Evolutionary conservation across 2,888 invertebrate genomes (phyloP), one percentile per base, ranked within the genome.

Genomic region (Brachyopa scutellaris): DNA sequence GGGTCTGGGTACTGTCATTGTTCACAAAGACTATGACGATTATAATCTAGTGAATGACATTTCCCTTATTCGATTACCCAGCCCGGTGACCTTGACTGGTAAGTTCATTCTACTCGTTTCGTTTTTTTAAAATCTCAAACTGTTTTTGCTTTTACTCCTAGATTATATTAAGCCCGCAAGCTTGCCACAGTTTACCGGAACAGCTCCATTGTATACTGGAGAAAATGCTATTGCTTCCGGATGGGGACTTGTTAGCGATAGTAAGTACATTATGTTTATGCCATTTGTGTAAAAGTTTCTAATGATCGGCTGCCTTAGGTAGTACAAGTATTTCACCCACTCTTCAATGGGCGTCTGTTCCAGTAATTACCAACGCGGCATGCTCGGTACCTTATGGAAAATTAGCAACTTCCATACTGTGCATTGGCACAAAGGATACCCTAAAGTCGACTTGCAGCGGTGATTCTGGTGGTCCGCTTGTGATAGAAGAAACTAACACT

Each of bases 391-490:
- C 85, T 73, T 88, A 62, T 45, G 88, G 87, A 5, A 6, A 62
- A 2, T 64, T 87, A 2, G 6, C 15, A 1, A 2, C 23, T 5
- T 79, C 80, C 15, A 83, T 87, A 49, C 84, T 88, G n/a, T 89
- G 89, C 77, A 87, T 88, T 53, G 85, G 85, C 53, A 88, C 87
- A 45, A 85, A 80, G 31, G 86, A 78, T 2, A 38, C n/a, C 7
- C 3, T n/a, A 3, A 88, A 85, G 61, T 88, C 89, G 29, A 88
- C 89, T 53, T 91, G 91, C 85, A 87, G 84, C 19, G 91, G 91
- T 6, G 91, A 91, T 84, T 89, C 89, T 40, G 91, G 91, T 15
- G 90, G 90, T 17, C 90, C 91, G n/a, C 83, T 90, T 70, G 86
- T 87, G 2, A 72, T 85, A 1, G 74, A 86, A 15, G 85, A 85